Evolutionary conservation across 2,888 invertebrate species (phyloP).

Genomic region (Polietes domitor): DNA sequence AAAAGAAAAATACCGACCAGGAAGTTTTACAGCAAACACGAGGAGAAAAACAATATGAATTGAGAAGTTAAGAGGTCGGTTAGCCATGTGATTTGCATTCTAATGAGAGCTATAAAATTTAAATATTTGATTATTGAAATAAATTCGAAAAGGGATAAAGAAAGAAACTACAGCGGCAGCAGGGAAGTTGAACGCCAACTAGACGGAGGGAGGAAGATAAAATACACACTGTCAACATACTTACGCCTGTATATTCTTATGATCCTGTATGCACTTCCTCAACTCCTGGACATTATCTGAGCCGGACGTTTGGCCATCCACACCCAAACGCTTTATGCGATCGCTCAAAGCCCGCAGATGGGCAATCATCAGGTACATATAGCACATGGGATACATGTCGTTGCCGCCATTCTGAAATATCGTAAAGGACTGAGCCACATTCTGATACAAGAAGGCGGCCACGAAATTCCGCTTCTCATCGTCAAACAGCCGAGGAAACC

Average conservation of each 20-base stretch:
- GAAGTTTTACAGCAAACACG: background rate
- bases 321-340: conserved; percentile 69
- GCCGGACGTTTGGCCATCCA: background rate
- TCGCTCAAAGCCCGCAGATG: conserved; percentile 67
- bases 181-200: no score
- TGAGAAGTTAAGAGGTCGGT: conserved; percentile 58
- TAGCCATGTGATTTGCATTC: conserved; percentile 63
- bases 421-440: conserved; percentile 35
- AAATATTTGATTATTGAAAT: conserved; percentile 61
- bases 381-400: conserved; percentile 68
- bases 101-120: conserved; percentile 54
- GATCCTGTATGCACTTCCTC: conserved; percentile 68
- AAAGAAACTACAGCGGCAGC: background rate
- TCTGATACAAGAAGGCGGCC: conserved; percentile 61
- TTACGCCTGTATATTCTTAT: conserved; percentile 69
- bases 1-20: background rate
- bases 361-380: conserved; percentile 66
- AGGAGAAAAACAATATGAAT: conserved; percentile 25
- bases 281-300: conserved; percentile 69
- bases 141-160: background rate
- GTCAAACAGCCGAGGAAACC: conserved; percentile 66
- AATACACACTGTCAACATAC: no score
- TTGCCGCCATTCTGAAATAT: conserved; percentile 62
- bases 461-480: conserved; percentile 55
- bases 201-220: no score